Evolutionary conservation across 2,888 invertebrate species (phyloP).

Genomic region (Drosophila conformis): DNA sequence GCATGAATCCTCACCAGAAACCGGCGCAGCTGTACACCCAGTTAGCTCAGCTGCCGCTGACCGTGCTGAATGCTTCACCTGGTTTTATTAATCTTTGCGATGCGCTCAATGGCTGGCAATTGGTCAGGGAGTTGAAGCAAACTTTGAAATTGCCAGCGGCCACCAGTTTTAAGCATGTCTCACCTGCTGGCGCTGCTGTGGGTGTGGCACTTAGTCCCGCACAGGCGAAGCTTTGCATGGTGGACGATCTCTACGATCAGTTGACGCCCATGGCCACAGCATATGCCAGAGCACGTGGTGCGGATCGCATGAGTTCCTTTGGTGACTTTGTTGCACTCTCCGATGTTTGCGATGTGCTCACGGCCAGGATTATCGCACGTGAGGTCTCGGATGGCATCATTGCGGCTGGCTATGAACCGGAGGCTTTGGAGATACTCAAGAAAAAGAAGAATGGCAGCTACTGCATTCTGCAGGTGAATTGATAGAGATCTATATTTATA

Average conservation of each 20-base stretch:
- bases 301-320: constrained; percentile 99
- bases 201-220: constrained; percentile 91
- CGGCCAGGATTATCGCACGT: constrained; percentile 96
- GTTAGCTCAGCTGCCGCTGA: constrained; percentile 91
- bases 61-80: constrained; percentile 96
- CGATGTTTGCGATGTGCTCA: constrained; percentile 94
- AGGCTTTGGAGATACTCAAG: constrained; percentile 93
- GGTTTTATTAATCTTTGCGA: constrained; percentile 99
- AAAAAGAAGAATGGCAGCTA: constrained; percentile 98
- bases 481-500: background rate
- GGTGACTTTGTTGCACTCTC: constrained; percentile 99
- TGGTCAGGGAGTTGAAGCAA: constrained; percentile 94
- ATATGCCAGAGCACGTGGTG: constrained; percentile 98
- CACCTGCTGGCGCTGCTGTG: constrained; percentile 98
- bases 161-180: constrained; percentile 98
- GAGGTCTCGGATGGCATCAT: constrained; percentile 99
- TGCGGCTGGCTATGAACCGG: constrained; percentile 94
- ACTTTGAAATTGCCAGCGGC: constrained; percentile 95
- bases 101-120: constrained; percentile 98
- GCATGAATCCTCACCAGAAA: constrained; percentile 99
- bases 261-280: constrained; percentile 94
- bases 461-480: constrained; percentile 91
- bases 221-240: constrained; percentile 96
- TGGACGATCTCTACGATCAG: constrained; percentile 91
- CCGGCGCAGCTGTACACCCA: constrained; percentile 96